These are phyloP conservation scores for Junonia oenone DNA, from an alignment of 2,888 invertebrate genomes.

Conservation along the genomic window DNA sequence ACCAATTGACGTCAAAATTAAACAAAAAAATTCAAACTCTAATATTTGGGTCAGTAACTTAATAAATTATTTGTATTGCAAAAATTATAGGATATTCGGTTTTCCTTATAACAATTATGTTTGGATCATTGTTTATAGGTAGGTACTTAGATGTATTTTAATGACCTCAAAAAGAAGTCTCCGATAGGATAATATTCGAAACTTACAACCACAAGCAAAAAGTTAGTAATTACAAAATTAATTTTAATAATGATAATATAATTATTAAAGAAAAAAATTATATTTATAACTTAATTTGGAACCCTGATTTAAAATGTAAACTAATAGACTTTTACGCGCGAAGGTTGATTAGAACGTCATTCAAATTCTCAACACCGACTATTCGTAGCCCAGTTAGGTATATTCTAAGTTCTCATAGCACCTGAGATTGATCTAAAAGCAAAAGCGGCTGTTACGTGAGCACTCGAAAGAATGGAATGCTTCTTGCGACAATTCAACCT, in stretches of 20 bases:
- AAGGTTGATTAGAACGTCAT: too few relatives aligned
- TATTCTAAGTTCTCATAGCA: conserved; percentile 5
- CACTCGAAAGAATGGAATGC: conserved; percentile 58
- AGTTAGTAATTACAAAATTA: too few relatives aligned
- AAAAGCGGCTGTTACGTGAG: conserved; percentile 50
- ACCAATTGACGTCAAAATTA: not conserved
- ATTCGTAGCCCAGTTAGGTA: conserved; percentile 11
- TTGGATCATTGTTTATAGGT: not conserved
- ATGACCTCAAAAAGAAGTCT: too few relatives aligned
- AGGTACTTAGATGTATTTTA: not conserved
- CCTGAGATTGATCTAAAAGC: conserved; percentile 30
- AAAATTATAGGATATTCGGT: not conserved
- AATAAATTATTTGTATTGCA: not conserved
- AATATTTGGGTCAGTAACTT: not conserved
- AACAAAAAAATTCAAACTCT: not conserved
- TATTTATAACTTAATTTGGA: too few relatives aligned
- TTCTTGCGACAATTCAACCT: conserved; percentile 64
- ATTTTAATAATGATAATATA: too few relatives aligned
- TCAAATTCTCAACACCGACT: not conserved
- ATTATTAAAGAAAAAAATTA: too few relatives aligned
- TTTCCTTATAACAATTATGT: not conserved
- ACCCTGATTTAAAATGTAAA: too few relatives aligned
- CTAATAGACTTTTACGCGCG: too few relatives aligned
- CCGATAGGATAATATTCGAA: too few relatives aligned
- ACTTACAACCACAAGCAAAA: too few relatives aligned